phyloP scores from a whole-genome alignment of 2,797 vertebrate species.

The Cryptoprocta ferox region DNA sequence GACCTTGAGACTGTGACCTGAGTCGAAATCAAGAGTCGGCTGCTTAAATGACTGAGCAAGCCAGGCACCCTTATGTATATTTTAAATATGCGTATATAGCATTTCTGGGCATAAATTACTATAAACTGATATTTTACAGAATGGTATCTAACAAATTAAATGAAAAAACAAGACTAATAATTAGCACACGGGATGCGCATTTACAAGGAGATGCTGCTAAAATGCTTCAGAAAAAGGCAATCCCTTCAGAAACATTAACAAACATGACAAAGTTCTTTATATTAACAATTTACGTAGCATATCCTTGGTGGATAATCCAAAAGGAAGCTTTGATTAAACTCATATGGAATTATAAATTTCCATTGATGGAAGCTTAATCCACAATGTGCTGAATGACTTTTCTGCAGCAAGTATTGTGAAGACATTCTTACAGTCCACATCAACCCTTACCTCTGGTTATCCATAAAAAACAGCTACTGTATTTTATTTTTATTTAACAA shows the following conservation, averaged over 20 bases:
- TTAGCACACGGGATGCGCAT: background rate
- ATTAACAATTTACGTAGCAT: constrained; percentile 10
- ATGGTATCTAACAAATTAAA: background rate
- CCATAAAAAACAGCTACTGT: constrained; percentile 1
- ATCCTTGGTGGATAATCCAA: background rate
- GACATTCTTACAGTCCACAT: background rate
- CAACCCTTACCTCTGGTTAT: background rate
- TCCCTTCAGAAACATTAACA: background rate
- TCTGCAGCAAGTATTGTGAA: background rate
- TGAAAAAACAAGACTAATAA: background rate
- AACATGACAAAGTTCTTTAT: background rate
- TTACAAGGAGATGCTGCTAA: background rate
- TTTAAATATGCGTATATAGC: background rate
- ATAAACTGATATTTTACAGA: background rate
- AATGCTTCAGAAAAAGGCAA: background rate
- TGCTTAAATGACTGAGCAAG: background rate
- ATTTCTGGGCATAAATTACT: background rate
- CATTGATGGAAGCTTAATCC: background rate
- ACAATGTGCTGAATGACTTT: background rate
- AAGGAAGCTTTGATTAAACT: background rate
- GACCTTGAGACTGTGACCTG: background rate
- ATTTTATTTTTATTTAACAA: background rate
- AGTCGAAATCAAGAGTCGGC: background rate
- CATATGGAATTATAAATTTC: background rate
- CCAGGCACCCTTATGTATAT: background rate